phyloP scores from a whole-genome alignment of 1,140 invertebrate species.

The Trigoniulus corallinus region DNA sequence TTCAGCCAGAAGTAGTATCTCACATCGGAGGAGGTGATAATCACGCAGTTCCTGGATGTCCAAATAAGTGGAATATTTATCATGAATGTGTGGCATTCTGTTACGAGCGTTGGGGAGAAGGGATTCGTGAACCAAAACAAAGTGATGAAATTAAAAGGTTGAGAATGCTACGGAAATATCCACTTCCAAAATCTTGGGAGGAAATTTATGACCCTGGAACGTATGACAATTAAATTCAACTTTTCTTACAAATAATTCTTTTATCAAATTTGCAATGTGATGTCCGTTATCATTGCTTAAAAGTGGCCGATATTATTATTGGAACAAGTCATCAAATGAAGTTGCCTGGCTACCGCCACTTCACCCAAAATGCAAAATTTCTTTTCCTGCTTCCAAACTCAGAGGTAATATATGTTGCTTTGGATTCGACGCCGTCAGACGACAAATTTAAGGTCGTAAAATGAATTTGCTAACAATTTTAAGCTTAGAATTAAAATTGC shows the following conservation, averaged over 20 bases:
- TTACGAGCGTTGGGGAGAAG: slow-evolving; percentile 67
- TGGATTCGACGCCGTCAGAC: no score
- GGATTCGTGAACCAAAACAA: slow-evolving; percentile 47
- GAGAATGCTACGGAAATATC: slow-evolving; percentile 71
- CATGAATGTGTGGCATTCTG: slow-evolving; percentile 85
- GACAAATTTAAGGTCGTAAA: no score
- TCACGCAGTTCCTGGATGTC: slow-evolving; percentile 64
- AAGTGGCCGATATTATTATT: slow-evolving; percentile 80
- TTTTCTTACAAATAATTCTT: background rate
- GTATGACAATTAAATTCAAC: slow-evolving; percentile 30
- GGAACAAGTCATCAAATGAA: slow-evolving; percentile 77
- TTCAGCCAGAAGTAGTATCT: background rate
- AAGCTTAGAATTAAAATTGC: background rate
- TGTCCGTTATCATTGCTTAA: slow-evolving; percentile 8
- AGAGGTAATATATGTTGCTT: slow-evolving; percentile 38
- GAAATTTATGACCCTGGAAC: slow-evolving; percentile 81
- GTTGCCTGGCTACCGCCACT: slow-evolving; percentile 87
- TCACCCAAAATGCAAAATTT: slow-evolving; percentile 69
- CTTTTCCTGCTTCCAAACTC: slow-evolving; percentile 63
- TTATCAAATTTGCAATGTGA: background rate
- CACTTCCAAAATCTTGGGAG: slow-evolving; percentile 78
- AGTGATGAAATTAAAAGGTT: slow-evolving; percentile 55
- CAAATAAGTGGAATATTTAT: slow-evolving; percentile 89
- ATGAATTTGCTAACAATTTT: background rate
- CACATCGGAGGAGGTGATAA: no score